A percentile compares a stretch with the other conserved stretches of the same genome.
These are phyloP conservation scores for Saxidomus purpurata DNA, from an alignment of 1,140 invertebrate genomes.

Conservation along the genomic window DNA sequence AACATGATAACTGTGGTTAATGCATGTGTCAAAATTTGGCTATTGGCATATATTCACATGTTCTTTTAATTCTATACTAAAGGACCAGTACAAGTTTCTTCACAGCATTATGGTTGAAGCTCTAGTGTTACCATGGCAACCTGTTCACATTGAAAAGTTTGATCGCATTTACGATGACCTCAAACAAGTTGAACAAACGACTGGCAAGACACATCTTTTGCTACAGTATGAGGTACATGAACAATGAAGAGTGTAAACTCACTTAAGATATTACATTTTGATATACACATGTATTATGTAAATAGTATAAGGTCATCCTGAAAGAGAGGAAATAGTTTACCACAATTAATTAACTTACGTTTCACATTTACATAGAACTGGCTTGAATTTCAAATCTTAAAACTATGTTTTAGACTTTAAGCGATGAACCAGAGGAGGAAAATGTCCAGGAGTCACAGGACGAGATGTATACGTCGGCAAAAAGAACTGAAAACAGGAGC, in stretches of 20 bases:
- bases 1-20: too few relatives aligned
- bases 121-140: not conserved
- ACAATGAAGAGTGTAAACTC: too few relatives aligned
- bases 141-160: conserved; percentile 4
- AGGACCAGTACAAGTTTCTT: conserved; percentile 29
- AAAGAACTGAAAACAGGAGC: not conserved
- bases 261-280: not conserved
- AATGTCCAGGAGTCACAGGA: not conserved
- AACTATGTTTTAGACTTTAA: too few relatives aligned
- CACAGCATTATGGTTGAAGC: not conserved
- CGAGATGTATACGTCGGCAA: not conserved
- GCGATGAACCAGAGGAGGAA: not conserved
- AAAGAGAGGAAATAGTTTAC: too few relatives aligned
- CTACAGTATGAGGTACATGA: conserved; percentile 6
- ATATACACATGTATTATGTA: not conserved
- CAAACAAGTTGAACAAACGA: not conserved
- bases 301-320: too few relatives aligned
- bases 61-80: too few relatives aligned
- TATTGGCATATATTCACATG: too few relatives aligned
- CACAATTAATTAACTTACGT: too few relatives aligned
- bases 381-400: too few relatives aligned
- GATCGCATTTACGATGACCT: not conserved
- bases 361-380: too few relatives aligned
- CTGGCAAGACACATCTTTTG: not conserved
- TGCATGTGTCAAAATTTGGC: too few relatives aligned